Base-by-base conservation (phyloP, 2,113 vertebrate species). In the Rhinolophus ferrumequinum region DNA sequence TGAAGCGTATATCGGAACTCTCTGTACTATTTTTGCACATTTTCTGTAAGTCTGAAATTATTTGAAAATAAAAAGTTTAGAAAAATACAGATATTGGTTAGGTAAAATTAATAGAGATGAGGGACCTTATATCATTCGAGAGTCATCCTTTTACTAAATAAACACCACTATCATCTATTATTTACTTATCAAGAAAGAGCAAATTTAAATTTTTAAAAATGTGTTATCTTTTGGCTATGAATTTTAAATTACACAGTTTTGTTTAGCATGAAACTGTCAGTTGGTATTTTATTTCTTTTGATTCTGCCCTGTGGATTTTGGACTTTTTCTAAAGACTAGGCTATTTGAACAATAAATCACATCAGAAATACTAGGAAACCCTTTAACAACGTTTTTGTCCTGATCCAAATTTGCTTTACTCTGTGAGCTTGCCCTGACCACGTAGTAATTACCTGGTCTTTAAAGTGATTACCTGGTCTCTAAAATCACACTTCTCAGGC, bases 241-340 rank as follows among this genome's bases (percentile, higher is more conserved):
- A 87, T 83, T 92, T 90, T 26, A 93, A 94, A 85, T 85, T 35
- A 73, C 22, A 47, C 26, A 38, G 5, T 83, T 88, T 80, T 90
- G 56, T 80, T 64, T 77, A 64, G 14, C 52, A 81, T 80, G 80
- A 15, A 87, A 79, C 64, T 77, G 30, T 66, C 47, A 41, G n/a
- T 86, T 94, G 26, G 19, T 76, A 50, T 88, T 94, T 95, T 88
- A 69, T 94, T 93, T 41, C 5, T 81, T 92, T 84, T 83, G n/a
- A 80, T 83, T 88, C 35, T 85, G 47, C 18, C 62, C n/a, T 82
- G 13, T 80, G 16, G 58, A 75, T 66, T 92, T 93, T 82, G 77
- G 41, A 83, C 70, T 77, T 44, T 70, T 85, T 79, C 47, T 94
- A 19, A 35, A 86, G 41, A 70, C 19, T 24, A 86, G 35, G 70